Evolutionary conservation across 2,888 invertebrate genomes (phyloP), one percentile per base, ranked within the genome.

Genomic region (Arenicola marina): DNA sequence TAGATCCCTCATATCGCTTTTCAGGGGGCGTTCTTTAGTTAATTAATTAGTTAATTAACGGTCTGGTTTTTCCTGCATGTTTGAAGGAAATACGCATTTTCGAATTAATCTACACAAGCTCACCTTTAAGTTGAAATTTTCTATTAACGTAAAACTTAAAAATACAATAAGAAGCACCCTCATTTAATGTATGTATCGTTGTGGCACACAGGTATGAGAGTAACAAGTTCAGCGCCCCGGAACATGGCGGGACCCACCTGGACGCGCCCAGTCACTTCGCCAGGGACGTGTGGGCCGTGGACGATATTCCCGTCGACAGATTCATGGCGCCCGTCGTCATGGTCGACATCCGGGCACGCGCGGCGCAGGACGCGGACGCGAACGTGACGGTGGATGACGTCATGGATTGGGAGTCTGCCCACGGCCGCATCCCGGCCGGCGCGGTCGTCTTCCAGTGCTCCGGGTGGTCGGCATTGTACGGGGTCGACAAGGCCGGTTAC

Each of bases 231-330:
- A n/a, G n/a, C n/a, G n/a, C n/a, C n/a, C n/a, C n/a, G n/a, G n/a
- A n/a, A n/a, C n/a, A n/a, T n/a, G n/a, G n/a, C n/a, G 59, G 59
- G 3, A 59, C 59, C 7, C 59, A 59, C 26, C 51, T 59, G 59
- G 59, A 59, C 28, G 59, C 59, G 7, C 59, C 59, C 4, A 21
- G 7, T 32, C 59, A 59, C 34, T 51, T 59, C 51, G 29, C 4
- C 26, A 31, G 7, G 11, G 21, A 51, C 21, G n/a, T 18, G 4
- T 51, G 51, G 51, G n/a, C 4, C 7, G 33, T 59, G 4, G 32
- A 59, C 29, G 51, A 59, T 21, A 51, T 59, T 3, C 59, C 59
- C 4, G 7, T 59, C 26, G 59, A 31, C 4, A 7, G 51, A 3
- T 33, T 59, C 4, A 33, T 59, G 11, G 32, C n/a, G 4, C 51